Base-by-base conservation (phyloP, 2,113 vertebrate species). In the Phaethon lepturus region DNA sequence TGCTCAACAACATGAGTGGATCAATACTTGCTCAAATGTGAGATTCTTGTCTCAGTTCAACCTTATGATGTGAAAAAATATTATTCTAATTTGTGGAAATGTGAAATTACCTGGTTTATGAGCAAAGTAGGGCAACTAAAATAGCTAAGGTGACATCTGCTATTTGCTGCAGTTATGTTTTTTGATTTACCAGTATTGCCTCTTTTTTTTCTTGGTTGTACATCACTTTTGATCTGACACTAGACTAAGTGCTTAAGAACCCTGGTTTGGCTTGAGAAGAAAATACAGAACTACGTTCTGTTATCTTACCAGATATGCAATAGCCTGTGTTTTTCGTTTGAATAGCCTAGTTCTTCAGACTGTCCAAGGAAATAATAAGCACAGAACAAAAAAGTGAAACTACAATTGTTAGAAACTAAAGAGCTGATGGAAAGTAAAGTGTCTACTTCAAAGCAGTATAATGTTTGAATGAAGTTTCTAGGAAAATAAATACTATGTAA, bases 101-200 rank as follows among this genome's bases (percentile, higher is more conserved):
- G 15, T 9, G 22, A 26, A 31, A 44, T 62, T 62, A 33, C 40
- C 14, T 50, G 40, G 15, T 11, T 52, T 67, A 38, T 11, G 17
- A 49, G 22, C 50, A 67, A 53, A 86, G 23, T 26, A 44, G 38
- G 17, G 18, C 47, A 79, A 13, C 25, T 42, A 17, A 91, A 74
- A 49, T 19, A 53, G 33, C 44, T 59, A 18, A 24, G 20, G 33
- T 77, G 44, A 50, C 17, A 14, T 40, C 31, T 82, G 44, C n/a
- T 35, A 16, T 59, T 53, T 88, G 19, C 49, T 58, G 44, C 10
- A 16, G 22, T 45, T 26, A 1, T 5, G 31, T 38, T 28, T 56
- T 25, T 18, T 35, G 11, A 17, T 63, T 82, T 73, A 49, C 29
- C 2, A 16, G 0, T 50, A 40, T 52, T 0, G 9, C 10, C 17